These are phyloP conservation scores for Rhynchonycteris naso DNA, from an alignment of 2,797 vertebrate species.

Conservation along the genomic window DNA sequence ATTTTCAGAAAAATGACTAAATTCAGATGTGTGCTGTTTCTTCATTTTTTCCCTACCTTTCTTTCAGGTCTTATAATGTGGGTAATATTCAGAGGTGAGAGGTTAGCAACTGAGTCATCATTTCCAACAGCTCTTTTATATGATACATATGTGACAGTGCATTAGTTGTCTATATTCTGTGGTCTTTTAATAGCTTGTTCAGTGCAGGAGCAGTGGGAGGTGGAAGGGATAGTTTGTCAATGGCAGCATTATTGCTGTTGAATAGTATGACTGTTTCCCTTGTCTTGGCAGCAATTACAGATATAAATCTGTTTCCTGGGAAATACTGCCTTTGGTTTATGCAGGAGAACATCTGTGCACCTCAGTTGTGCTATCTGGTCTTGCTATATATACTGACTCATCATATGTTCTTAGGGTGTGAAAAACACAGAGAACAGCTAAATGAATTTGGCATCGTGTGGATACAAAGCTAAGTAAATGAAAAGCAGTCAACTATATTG, in stretches of 20 bases:
- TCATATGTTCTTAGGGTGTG: slow-evolving; percentile 62
- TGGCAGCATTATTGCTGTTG: slow-evolving; percentile 29
- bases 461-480: slow-evolving; percentile 59
- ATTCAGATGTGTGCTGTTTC: neutral
- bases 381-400: slow-evolving; percentile 11
- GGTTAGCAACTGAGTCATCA: neutral
- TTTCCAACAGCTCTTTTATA: neutral
- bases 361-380: slow-evolving; percentile 51
- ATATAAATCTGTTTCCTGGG: slow-evolving; percentile 55
- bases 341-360: slow-evolving; percentile 66
- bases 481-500: slow-evolving; percentile 5
- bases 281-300: slow-evolving; percentile 70
- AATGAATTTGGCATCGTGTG: slow-evolving; percentile 67
- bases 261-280: slow-evolving; percentile 65
- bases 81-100: neutral
- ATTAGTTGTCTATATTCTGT: neutral
- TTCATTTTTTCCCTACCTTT: slow-evolving; percentile 13
- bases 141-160: neutral
- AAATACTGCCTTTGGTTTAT: slow-evolving; percentile 44
- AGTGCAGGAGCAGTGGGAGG: neutral
- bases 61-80: neutral
- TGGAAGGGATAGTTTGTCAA: slow-evolving; percentile 21
- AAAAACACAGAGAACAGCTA: slow-evolving; percentile 62
- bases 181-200: slow-evolving; percentile 23
- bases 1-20: neutral